Evolutionary conservation across 2,113 vertebrate genomes (phyloP), one percentile per base, ranked within the genome.

Genomic region (Bufo gargarizans): DNA sequence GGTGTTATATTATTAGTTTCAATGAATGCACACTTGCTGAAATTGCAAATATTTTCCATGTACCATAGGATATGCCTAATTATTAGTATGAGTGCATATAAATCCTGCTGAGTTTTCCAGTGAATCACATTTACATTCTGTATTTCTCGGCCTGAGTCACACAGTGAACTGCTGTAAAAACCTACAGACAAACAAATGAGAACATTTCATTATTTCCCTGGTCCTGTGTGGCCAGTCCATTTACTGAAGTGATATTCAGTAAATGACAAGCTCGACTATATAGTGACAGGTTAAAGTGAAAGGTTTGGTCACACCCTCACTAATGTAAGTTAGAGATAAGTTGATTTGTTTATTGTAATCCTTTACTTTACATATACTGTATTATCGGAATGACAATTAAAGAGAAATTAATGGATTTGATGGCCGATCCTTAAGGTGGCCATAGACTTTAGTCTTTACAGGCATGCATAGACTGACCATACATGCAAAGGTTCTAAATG

Each of bases 51-150:
- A 67, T 65, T 86, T 86, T 86, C 74, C 61, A 55, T 79, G 49
- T 86, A 22, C 74, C 76, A 33, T 63, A 78, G 59, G 59, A 45
- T 78, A 63, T 17, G 13, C 13, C 61, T 86, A 79, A 86, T 86
- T 55, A 86, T 86, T 74, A 78, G 74, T 65, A 20, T 63, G 58
- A 65, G 59, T 33, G 20, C 43, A 50, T 67, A 53, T 53, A 79
- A 69, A 67, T 49, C 72, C 72, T 63, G 71, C 76, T 65, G 85
- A 12, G 43, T 67, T 79, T 86, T 86, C 74, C 85, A 86, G 58
- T 86, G 85, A 86, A 86, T 86, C 72, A 33, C 33, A 79, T 79
- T 63, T 53, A 78, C 61, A 79, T 65, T 65, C 76, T 22, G 76
- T 79, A 19, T 78, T 74, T 76, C 71, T 84, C 49, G 17, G 74